Conservation (phyloP, 2,797 vertebrate genomes). For the Poeciliopsis infans region DNA sequence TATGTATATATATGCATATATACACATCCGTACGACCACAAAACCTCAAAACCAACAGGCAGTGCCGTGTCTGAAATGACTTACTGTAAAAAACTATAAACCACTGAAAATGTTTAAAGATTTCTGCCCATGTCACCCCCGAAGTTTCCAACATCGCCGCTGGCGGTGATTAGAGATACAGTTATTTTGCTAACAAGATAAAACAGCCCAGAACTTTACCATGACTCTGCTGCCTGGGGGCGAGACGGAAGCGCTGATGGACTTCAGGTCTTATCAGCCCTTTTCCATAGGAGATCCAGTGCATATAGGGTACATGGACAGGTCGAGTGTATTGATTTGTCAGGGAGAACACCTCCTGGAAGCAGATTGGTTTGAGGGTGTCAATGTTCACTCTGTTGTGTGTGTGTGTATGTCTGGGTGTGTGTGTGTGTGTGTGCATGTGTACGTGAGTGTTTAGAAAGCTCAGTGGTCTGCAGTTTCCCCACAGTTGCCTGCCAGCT, state of each 20-base stretch:
- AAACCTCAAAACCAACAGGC: not conserved
- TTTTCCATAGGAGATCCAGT: conserved; percentile 57
- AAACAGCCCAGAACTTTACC: conserved; percentile 46
- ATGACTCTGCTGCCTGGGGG: conserved; percentile 51
- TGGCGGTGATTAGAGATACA: conserved; percentile 20
- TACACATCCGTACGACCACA: not conserved
- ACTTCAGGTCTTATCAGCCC: conserved; percentile 66
- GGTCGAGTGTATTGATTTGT: conserved; percentile 60
- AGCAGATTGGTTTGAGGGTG: conserved; percentile 63
- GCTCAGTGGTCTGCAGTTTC: conserved; percentile 62
- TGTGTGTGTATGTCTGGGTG: conserved; percentile 3
- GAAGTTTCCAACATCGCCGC: not conserved
- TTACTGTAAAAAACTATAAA: not conserved
- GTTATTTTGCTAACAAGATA: conserved; percentile 56
- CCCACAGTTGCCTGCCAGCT: conserved; percentile 70
- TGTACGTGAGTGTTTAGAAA: conserved; percentile 26
- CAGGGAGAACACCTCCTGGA: conserved; percentile 53
- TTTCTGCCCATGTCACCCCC: not conserved
- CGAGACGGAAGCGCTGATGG: conserved; percentile 47
- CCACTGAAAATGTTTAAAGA: not conserved
- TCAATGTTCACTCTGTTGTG: conserved; percentile 46
- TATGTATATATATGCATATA: not conserved
- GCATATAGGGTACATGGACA: conserved; percentile 54
- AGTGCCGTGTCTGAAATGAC: not conserved
- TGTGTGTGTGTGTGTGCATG: not conserved